These are phyloP conservation scores for Andrena bucephala DNA, from an alignment of 2,888 invertebrate genomes.

Conservation along the genomic window DNA sequence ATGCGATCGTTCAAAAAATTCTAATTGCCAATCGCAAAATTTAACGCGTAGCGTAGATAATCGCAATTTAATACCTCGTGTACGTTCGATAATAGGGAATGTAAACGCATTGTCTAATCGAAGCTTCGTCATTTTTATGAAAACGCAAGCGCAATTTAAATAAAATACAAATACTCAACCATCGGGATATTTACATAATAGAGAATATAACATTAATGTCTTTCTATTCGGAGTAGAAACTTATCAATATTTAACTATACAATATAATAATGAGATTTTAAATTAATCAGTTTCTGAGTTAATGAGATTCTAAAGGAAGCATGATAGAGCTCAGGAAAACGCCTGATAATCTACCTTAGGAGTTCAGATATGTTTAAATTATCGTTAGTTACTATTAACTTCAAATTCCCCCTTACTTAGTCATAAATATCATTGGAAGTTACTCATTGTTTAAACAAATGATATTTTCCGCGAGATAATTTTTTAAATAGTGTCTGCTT, in stretches of 20 bases:
- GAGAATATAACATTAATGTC: constrained; percentile 15
- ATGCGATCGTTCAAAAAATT: neutral
- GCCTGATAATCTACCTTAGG: constrained; percentile 18
- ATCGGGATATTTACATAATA: constrained; percentile 15
- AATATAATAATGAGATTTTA: too few relatives aligned
- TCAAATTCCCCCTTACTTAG: neutral
- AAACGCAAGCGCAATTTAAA: constrained; percentile 27
- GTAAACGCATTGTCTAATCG: constrained; percentile 12
- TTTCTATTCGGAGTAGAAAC: constrained; percentile 25
- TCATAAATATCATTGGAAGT: neutral
- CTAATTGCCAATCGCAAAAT: neutral
- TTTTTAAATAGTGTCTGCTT: constrained; percentile 3
- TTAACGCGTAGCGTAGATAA: neutral
- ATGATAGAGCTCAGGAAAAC: constrained; percentile 28
- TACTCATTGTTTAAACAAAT: too few relatives aligned
- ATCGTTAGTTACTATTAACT: constrained; percentile 17
- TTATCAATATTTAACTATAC: constrained; percentile 25
- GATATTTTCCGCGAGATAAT: neutral
- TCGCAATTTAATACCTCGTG: constrained; percentile 19
- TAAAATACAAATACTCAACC: constrained; percentile 25
- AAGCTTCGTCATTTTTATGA: constrained; percentile 25
- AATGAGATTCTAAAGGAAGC: constrained; percentile 37
- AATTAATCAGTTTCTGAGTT: constrained; percentile 5
- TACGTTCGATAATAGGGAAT: constrained; percentile 20
- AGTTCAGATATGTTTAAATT: constrained; percentile 3